Conservation (phyloP, 2,113 vertebrate genomes). For the Semicossyphus pulcher region DNA sequence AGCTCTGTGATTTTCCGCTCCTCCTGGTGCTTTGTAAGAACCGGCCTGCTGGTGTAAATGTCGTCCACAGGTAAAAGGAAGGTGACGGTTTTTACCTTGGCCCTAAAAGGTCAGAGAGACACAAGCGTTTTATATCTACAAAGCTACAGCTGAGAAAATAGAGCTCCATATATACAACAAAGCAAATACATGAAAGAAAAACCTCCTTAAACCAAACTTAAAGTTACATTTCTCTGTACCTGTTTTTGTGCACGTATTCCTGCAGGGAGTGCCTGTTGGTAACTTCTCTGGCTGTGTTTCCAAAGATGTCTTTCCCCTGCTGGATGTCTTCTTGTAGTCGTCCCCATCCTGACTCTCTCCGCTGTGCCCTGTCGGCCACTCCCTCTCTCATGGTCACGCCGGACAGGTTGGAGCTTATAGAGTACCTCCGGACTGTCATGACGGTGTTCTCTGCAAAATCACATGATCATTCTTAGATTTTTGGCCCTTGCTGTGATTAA, state of each 20-base stretch:
- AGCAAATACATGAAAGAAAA: neutral
- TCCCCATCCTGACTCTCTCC: slow-evolving; percentile 65
- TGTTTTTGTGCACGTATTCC: slow-evolving; percentile 84
- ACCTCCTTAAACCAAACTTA: neutral
- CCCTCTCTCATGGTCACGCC: slow-evolving; percentile 58
- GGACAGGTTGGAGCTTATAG: slow-evolving; percentile 73
- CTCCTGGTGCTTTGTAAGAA: slow-evolving; percentile 73
- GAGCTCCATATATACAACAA: too few species aligned
- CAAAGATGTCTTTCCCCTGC: slow-evolving; percentile 25
- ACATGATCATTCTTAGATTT: neutral
- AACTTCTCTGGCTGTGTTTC: slow-evolving; percentile 13
- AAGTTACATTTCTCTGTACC: slow-evolving; percentile 70
- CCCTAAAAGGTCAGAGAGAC: slow-evolving; percentile 74
- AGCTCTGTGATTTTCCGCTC: slow-evolving; percentile 78
- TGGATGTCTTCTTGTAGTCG: slow-evolving; percentile 67
- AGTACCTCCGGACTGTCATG: slow-evolving; percentile 95
- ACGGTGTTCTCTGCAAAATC: slow-evolving; percentile 83
- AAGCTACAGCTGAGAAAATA: neutral
- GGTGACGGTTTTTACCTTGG: slow-evolving; percentile 92
- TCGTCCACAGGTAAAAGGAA: slow-evolving; percentile 90
- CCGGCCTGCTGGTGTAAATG: slow-evolving; percentile 84
- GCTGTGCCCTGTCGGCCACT: slow-evolving; percentile 28
- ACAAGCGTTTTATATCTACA: neutral
- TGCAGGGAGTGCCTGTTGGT: slow-evolving; percentile 80
- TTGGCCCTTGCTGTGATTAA: neutral